These are phyloP conservation scores for Agrochola lychnidis DNA, from an alignment of 2,888 invertebrate genomes.

Conservation along the genomic window DNA sequence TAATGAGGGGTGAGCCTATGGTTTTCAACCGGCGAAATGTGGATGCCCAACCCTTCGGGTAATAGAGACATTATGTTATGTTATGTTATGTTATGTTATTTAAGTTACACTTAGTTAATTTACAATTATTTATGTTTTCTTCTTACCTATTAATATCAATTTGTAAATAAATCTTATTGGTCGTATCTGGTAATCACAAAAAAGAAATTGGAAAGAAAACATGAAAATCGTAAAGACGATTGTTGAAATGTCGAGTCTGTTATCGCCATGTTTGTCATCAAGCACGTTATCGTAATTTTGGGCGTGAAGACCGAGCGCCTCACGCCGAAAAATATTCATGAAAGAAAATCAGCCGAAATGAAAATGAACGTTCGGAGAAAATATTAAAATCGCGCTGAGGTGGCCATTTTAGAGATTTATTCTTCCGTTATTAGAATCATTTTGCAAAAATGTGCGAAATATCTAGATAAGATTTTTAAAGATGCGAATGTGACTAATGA, in stretches of 20 bases:
- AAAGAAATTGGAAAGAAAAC: constrained; percentile 14
- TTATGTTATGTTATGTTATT: constrained; percentile 4
- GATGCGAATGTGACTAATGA: constrained; percentile 15
- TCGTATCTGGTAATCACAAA: neutral
- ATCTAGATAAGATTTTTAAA: constrained; percentile 13
- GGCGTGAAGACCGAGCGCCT: constrained; percentile 32
- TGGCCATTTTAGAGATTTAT: constrained; percentile 52
- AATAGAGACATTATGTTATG: neutral
- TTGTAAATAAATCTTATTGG: neutral
- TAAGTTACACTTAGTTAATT: neutral
- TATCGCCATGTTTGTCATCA: constrained; percentile 53
- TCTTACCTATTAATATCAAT: neutral
- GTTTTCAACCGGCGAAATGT: neutral
- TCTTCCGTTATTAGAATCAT: constrained; percentile 33
- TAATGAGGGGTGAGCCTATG: neutral
- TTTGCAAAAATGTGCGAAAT: constrained; percentile 18
- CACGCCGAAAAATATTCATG: constrained; percentile 42
- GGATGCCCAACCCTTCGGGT: neutral
- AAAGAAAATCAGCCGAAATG: constrained; percentile 46
- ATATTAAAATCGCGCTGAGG: constrained; percentile 43
- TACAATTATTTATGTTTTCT: neutral
- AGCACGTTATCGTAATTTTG: constrained; percentile 40
- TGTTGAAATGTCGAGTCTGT: constrained; percentile 5
- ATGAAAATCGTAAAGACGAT: constrained; percentile 10
- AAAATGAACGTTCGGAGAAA: constrained; percentile 43